Evolutionary conservation across 2,113 vertebrate species (phyloP), one percentile per base, ranked within the genome.

Genomic region (Pantherophis guttatus): DNA sequence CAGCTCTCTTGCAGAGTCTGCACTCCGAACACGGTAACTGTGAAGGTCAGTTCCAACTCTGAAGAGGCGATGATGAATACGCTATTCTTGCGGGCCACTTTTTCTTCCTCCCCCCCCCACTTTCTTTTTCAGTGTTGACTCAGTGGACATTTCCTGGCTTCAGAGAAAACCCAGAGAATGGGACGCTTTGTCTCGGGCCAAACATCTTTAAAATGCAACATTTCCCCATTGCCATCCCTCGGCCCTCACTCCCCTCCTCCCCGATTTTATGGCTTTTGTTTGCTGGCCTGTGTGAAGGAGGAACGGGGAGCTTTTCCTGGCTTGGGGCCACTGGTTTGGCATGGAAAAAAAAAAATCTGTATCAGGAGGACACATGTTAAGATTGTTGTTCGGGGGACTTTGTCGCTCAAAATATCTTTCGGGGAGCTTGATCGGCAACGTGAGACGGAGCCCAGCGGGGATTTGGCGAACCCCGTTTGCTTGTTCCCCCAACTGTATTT

Each of bases 61-160:
- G 95, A 96, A 91, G 94, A 94, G 95, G 96, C 94, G 94, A 95
- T 95, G 95, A 97, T 95, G 95, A 97, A 97, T 97, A 97, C 97
- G 95, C 96, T 95, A 95, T 97, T 96, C 96, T 93, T 96, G n/a
- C 0, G 90, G 95, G 92, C 95, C 92, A 91, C 94, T 96, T 96
- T 33, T 92, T 97, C 4, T 48, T 3, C 24, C 3, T 8, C 26
- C 10, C 62, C 10, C 62, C 12, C 62, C 11, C 0, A 9, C 2
- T 48, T 48, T 48, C 44, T 75, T 75, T 75, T 33, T 19, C 7
- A 93, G 93, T 96, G 95, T 97, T 95, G 96, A 96, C 94, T 97
- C 96, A 96, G 95, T 95, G 93, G 96, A 95, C 70, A 70, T 97
- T 96, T 96, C 96, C 95, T 97, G 96, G 94, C 97, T 96, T 95